phyloP scores from a whole-genome alignment of 2,888 invertebrate species.

The Ectobius pallidus region DNA sequence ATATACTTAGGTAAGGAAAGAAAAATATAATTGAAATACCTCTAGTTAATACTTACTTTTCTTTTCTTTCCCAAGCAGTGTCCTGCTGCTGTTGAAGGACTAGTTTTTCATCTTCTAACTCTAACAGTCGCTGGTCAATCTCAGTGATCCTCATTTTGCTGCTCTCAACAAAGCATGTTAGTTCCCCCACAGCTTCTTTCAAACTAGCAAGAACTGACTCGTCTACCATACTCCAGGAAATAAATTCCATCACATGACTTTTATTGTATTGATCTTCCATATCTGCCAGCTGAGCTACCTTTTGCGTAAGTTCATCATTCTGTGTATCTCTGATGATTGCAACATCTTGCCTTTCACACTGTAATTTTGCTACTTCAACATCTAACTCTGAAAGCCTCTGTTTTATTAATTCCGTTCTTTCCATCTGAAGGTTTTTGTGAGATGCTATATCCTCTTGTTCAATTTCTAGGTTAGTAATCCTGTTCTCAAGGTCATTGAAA shows the following conservation, averaged over 20 bases:
- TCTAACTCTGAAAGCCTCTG: background rate
- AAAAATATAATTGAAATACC: too few relatives aligned
- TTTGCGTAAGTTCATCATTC: background rate
- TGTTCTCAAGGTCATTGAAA: background rate
- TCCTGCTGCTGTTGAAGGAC: conserved; percentile 6
- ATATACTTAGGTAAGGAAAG: too few relatives aligned
- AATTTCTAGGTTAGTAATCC: background rate
- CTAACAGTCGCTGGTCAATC: background rate
- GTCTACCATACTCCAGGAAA: too few relatives aligned
- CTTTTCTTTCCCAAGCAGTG: background rate
- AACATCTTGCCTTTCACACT: background rate
- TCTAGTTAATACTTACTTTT: background rate
- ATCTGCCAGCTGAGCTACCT: background rate
- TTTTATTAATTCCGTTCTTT: background rate
- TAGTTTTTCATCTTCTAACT: conserved; percentile 1
- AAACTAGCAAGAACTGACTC: background rate
- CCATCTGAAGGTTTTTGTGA: background rate
- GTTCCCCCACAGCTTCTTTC: background rate
- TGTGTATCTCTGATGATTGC: background rate
- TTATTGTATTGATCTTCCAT: background rate
- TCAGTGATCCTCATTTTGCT: conserved; percentile 19
- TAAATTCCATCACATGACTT: background rate
- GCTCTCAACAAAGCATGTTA: conserved; percentile 18
- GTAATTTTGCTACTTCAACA: background rate
- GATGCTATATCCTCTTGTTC: background rate